phyloP scores from a whole-genome alignment of 1,140 invertebrate species.

The Gryllus bimaculatus region DNA sequence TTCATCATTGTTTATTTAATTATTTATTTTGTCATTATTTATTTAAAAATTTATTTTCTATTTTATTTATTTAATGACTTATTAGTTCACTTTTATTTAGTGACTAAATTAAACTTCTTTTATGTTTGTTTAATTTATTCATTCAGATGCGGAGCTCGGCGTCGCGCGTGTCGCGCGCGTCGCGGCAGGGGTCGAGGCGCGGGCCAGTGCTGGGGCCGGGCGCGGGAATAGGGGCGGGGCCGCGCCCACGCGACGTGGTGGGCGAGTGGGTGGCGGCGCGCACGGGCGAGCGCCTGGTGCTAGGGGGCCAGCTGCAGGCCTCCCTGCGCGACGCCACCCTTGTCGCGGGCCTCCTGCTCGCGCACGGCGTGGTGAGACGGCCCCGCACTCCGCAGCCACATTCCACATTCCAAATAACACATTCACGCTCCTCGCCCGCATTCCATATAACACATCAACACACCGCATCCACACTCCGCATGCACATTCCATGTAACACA shows the following conservation, averaged over 20 bases:
- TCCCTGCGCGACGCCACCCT: background rate
- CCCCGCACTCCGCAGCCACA: too few species aligned
- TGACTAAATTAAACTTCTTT: background rate
- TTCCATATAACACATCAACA: too few species aligned
- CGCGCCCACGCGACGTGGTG: background rate
- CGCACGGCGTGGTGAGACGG: background rate
- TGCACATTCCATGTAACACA: too few species aligned
- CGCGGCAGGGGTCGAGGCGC: background rate
- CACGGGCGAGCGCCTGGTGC: background rate
- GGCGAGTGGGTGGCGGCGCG: background rate
- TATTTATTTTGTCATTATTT: too few species aligned
- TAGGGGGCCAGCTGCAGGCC: background rate
- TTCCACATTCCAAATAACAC: too few species aligned
- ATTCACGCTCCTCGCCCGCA: too few species aligned
- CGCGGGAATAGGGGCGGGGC: too few species aligned
- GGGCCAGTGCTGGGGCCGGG: background rate
- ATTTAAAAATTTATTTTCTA: too few species aligned
- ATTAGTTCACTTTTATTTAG: background rate
- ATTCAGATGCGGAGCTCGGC: background rate
- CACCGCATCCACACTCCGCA: too few species aligned
- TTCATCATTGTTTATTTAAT: too few species aligned
- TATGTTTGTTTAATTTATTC: background rate
- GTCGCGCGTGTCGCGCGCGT: too few species aligned
- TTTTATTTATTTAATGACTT: background rate
- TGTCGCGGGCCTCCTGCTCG: background rate